A percentile compares a stretch with the other conserved stretches of the same genome.
Conservation (phyloP, 2,113 vertebrate species). For the Hiodon tergisus region DNA sequence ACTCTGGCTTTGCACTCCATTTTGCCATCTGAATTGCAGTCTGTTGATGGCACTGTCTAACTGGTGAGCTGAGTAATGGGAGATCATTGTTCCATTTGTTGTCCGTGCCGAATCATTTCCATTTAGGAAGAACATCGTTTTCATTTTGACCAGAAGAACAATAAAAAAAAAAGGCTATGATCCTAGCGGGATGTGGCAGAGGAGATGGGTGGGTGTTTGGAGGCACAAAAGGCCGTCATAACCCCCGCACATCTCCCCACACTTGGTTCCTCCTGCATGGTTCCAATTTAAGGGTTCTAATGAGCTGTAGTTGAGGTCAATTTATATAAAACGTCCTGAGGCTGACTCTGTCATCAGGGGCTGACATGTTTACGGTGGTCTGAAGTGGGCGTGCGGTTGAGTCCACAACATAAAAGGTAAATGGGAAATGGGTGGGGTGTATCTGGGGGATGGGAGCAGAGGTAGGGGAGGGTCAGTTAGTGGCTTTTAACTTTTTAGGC, state of each 20-base stretch:
- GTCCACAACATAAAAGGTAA: slow-evolving; percentile 65
- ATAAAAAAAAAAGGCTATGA: neutral
- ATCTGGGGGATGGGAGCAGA: slow-evolving; percentile 42
- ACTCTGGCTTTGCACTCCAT: no score
- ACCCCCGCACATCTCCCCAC: slow-evolving; percentile 15
- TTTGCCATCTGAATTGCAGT: no score
- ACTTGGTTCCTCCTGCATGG: slow-evolving; percentile 55
- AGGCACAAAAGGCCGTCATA: slow-evolving; percentile 12
- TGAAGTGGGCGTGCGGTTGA: slow-evolving; percentile 66
- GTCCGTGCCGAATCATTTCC: no score
- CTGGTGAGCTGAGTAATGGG: no score
- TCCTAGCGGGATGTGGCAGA: neutral
- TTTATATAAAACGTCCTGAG: slow-evolving; percentile 65
- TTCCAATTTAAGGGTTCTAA: slow-evolving; percentile 72
- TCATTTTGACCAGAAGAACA: neutral
- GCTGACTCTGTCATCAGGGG: slow-evolving; percentile 69
- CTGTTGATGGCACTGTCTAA: no score
- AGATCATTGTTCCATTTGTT: no score
- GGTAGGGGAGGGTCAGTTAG: slow-evolving; percentile 55
- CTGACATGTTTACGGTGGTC: slow-evolving; percentile 72
- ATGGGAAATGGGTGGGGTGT: slow-evolving; percentile 52
- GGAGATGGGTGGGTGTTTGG: slow-evolving; percentile 16
- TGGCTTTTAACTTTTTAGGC: slow-evolving; percentile 58
- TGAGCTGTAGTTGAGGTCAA: slow-evolving; percentile 74
- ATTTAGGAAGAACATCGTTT: neutral